These are phyloP conservation scores for Miniopterus natalensis DNA, from an alignment of 2,113 vertebrate species.

Conservation along the genomic window DNA sequence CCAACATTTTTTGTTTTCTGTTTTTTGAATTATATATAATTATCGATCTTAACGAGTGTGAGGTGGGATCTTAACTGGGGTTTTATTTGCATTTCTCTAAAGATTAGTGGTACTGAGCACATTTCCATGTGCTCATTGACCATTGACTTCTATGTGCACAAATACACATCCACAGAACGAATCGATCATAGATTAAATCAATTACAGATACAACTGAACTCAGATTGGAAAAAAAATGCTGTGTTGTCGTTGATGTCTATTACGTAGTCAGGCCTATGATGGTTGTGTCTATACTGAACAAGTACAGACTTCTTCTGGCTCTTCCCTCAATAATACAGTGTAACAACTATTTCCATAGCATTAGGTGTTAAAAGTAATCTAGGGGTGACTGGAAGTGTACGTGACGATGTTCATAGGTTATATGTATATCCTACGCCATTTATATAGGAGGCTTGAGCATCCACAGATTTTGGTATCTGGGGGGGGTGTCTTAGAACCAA, in stretches of 20 bases:
- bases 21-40: background rate
- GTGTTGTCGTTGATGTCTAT: background rate
- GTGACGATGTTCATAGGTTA: background rate
- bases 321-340: background rate
- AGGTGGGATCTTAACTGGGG: background rate
- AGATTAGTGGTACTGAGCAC: background rate
- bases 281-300: background rate
- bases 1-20: background rate
- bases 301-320: background rate
- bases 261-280: background rate
- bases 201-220: background rate
- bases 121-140: background rate
- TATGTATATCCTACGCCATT: background rate
- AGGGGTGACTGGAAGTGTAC: background rate
- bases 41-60: background rate
- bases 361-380: background rate
- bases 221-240: background rate
- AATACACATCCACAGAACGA: background rate
- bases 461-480: background rate
- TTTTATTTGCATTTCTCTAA: conserved; percentile 36
- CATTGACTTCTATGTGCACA: background rate
- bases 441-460: background rate
- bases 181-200: background rate
- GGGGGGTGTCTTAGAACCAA: background rate
- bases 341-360: background rate